Base-by-base conservation (phyloP, 2,797 vertebrate genomes). In the Acomys russatus region DNA sequence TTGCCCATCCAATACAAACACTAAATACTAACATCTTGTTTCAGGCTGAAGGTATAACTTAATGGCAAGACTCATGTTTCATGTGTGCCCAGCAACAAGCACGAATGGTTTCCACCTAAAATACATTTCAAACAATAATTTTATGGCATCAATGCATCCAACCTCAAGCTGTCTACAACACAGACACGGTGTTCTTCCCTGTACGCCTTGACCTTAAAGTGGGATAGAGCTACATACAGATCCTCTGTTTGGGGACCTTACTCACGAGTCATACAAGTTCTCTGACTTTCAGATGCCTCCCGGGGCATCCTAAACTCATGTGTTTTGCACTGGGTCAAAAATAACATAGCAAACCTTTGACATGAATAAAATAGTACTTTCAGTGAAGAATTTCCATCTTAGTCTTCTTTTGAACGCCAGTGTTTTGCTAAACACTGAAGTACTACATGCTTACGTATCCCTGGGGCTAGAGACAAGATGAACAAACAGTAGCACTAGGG, bases 361-460 rank as follows among this genome's bases (percentile, higher is more conserved):
- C 63, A 78, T 90, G 64, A 87, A 92, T 91, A 91, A 96, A 94
- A 38, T 44, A 54, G 66, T 28, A 88, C 84, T 92, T 84, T 61
- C 44, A 73, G 22, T 79, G 51, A 91, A 74, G 18, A 56, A 92
- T 64, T 90, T 95, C 76, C 18, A 86, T 18, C 28, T 80, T 89
- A 73, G 25, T 23, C n/a, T 80, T 84, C 59, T 77, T 93, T 49
- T 78, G 64, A 95, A 85, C 61, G 44, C 10, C 83, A 82, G 35
- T 66, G 18, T 73, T 63, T 82, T 94, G 22, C 77, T 61, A 33
- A 28, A 59, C 56, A 10, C 1, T 94, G 18, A 44, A 22, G 3
- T 70, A 78, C 44, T 88, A 70, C 54, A 59, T 35, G n/a, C 18
- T 71, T 85, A 22, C 12, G 49, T 90, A 78, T 70, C 74, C 83